Evolutionary conservation across 2,113 vertebrate species (phyloP), one percentile per base, ranked within the genome.

Genomic region (Sardina pilchardus): DNA sequence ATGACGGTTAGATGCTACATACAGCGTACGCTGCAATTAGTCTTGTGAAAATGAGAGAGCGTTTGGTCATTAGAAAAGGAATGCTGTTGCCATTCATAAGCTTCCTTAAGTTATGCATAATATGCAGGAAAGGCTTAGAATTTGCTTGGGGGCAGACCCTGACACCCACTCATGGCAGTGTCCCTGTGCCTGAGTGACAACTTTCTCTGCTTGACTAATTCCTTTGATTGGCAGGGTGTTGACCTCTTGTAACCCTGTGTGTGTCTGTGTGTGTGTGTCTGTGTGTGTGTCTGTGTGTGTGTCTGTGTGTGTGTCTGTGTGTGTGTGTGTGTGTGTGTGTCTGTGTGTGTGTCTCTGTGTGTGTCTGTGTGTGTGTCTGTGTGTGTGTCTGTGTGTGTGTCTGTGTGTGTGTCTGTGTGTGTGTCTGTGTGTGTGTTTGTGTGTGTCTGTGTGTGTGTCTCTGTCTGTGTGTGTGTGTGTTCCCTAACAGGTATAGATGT

Each of bases 401-500:
- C 45, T 83, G 63, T 67, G 67, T 83, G 53, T 81, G 36, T 82
- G 82, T 5, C 45, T 83, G 63, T 67, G 67, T 83, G 53, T 81
- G 36, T 82, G 82, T 5, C 45, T 83, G 63, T 67, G 67, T 83
- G 53, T 81, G 36, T 82, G 82, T 5, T 45, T 83, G 63, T 67
- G 67, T 83, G 53, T 81, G 36, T 82, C 75, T 5, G 45, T 85
- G 63, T 83, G 63, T 67, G 67, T 83, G 53, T 81, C n/a, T n/a
- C n/a, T n/a, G n/a, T n/a, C n/a, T n/a, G 63, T 83, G 63, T 67
- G 67, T 83, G 53, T 81, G 36, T 82, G 82, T 5, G 45, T 85
- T 50, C 88, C 30, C 82, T 10, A 83, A 5, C 92, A 98, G 97
- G 87, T 99, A 97, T 90, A 95, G 88, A 63, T 98, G 97, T 88